A percentile compares a stretch with the other conserved stretches of the same genome.
phyloP scores from a whole-genome alignment of 2,113 vertebrate genomes.

The Zeus faber region DNA sequence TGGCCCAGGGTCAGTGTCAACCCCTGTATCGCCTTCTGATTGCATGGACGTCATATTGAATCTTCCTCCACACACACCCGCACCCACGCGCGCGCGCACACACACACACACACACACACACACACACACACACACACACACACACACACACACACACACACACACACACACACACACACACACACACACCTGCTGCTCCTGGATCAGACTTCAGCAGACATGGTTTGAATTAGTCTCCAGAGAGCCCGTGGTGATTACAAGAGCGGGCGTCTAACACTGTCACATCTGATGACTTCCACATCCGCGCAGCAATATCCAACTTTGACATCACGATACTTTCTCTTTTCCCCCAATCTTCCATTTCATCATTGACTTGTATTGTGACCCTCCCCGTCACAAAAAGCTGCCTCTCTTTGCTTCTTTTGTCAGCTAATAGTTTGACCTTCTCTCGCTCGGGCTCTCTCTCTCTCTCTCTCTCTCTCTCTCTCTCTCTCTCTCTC shows the following conservation, averaged over 20 bases:
- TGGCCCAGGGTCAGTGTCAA: constrained; percentile 53
- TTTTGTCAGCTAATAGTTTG: constrained; percentile 38
- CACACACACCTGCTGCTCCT: constrained; percentile 18
- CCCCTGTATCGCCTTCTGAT: constrained; percentile 64
- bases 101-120: constrained; percentile 68
- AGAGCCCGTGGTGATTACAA: constrained; percentile 59
- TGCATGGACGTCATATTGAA: constrained; percentile 72
- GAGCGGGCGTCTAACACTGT: constrained; percentile 50
- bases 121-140: constrained; percentile 68
- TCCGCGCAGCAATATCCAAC: constrained; percentile 24
- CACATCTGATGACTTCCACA: constrained; percentile 59
- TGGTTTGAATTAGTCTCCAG: constrained; percentile 71
- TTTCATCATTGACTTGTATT: constrained; percentile 31
- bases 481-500: constrained; percentile 4
- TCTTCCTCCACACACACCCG: constrained; percentile 70
- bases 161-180: constrained; percentile 68
- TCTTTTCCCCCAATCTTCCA: constrained; percentile 14
- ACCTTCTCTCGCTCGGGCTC: constrained; percentile 11
- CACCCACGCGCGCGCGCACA: constrained; percentile 66
- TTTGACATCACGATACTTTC: constrained; percentile 36
- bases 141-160: constrained; percentile 68
- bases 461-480: neutral
- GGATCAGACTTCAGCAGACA: constrained; percentile 60
- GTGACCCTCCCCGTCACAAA: constrained; percentile 29
- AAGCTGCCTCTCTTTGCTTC: constrained; percentile 11